Evolutionary conservation across 2,888 invertebrate species (phyloP), one percentile per base, ranked within the genome.

Genomic region (Patella caerulea): DNA sequence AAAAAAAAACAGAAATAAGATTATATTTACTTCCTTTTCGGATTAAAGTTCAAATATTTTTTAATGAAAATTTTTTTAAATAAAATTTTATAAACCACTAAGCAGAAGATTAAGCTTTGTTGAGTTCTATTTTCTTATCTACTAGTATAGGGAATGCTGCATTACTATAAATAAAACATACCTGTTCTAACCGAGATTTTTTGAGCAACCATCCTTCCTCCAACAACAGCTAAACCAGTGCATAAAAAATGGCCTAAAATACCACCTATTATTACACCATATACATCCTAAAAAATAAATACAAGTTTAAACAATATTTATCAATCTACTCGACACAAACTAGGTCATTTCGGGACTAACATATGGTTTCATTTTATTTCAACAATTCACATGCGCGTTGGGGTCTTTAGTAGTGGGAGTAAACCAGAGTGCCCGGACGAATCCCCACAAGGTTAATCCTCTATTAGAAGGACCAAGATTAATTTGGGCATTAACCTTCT

Each of bases 181-280:
- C 97, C 97, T 93, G 98, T 98, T 93, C 97, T 94, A 45, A 99
- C 97, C 84, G 99, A 99, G 91, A 99, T 99, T 93, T 95, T 96
- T 92, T 98, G 97, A 71, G 99, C 98, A 85, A 99, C 95, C 94
- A 99, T 96, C 88, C 98, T 94, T 0, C 99, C 99, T 65, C 98
- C 98, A 84, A 99, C 93, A 76, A 99, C 99, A 83, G 99, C 99
- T 85, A 99, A 93, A 3, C 98, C 98, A 17, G 99, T 99, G 92
- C 99, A 99, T 78, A 99, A 93, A 15, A 96, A 95, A 93, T 99
- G 99, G 0, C 99, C 99, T 79, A 98, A 92, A 80, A 97, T 94
- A 65, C 98, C 99, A 24, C 99, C 99, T 24, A 97, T 92, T 80
- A 98, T 96, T 0, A 99, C 98, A 75, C 99, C 99, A 86, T 95